Conservation (phyloP, 2,797 vertebrate genomes). For the Lacerta agilis region DNA sequence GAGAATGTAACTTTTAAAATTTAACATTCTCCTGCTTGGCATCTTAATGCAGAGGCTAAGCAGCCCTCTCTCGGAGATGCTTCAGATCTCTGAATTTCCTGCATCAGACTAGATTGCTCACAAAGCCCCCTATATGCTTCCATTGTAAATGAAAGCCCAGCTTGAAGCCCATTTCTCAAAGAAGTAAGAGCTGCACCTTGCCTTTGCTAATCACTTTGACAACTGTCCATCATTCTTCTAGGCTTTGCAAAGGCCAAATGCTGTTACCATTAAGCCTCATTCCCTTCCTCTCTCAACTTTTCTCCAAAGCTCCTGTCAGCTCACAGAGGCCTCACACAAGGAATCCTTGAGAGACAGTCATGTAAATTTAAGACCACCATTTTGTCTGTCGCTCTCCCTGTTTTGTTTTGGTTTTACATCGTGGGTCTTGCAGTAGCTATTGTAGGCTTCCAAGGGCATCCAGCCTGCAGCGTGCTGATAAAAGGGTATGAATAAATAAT, state of each 20-base stretch:
- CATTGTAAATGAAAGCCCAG: background rate
- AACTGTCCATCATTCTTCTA: too few species aligned
- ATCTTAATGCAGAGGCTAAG: background rate
- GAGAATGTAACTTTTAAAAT: too few species aligned
- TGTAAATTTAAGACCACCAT: too few species aligned
- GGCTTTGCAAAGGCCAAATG: background rate
- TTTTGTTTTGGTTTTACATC: background rate
- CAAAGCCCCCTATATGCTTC: too few species aligned
- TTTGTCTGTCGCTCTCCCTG: accelerated
- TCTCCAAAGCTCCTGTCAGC: background rate
- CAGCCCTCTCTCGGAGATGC: background rate
- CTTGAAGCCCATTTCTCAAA: background rate
- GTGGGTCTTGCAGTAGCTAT: background rate
- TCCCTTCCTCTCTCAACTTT: background rate
- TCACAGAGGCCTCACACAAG: background rate
- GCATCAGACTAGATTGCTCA: background rate
- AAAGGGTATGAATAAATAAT: conserved; percentile 9
- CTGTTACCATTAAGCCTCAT: background rate
- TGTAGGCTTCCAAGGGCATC: background rate
- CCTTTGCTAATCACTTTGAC: background rate
- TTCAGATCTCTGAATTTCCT: background rate
- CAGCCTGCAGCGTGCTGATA: accelerated
- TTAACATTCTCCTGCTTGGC: too few species aligned
- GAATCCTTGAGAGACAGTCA: background rate
- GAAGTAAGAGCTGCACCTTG: background rate